Conservation (phyloP, 2,113 vertebrate species). For the Recurvirostra avosetta region DNA sequence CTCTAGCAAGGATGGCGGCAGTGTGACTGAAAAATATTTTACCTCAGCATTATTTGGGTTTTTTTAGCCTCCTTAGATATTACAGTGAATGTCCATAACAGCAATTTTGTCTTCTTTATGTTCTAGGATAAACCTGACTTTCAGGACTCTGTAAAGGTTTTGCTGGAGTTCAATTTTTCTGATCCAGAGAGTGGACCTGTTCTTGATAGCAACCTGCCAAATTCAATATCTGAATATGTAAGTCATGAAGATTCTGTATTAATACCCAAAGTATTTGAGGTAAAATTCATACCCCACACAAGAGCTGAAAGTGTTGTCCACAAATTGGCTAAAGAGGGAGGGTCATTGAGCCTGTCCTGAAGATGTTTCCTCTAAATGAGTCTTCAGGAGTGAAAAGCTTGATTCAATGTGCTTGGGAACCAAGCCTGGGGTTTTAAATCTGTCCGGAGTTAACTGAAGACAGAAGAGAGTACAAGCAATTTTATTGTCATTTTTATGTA, state of each 20-base stretch:
- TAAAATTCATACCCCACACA: background rate
- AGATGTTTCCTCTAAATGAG: background rate
- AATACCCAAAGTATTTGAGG: background rate
- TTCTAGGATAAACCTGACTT: conserved; percentile 90
- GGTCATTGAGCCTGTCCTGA: background rate
- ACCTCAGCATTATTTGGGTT: background rate
- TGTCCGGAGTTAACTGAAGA: background rate
- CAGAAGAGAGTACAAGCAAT: background rate
- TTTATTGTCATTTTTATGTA: background rate
- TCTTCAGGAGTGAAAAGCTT: background rate
- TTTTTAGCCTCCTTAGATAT: background rate
- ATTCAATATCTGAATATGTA: conserved; percentile 86
- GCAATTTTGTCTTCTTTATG: background rate
- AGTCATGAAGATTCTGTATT: conserved; percentile 43
- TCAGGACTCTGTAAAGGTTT: conserved; percentile 87
- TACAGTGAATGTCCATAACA: background rate
- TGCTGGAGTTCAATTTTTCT: conserved; percentile 84
- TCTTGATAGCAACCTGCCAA: conserved; percentile 84
- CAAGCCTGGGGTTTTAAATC: background rate
- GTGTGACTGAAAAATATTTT: background rate
- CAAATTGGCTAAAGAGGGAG: background rate
- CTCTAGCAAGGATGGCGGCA: background rate
- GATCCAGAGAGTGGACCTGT: conserved; percentile 87
- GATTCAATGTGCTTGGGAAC: background rate
- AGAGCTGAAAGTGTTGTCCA: background rate